These are phyloP conservation scores for Pseudocheirus occidentalis DNA, from an alignment of 2,797 vertebrate genomes.

Conservation along the genomic window DNA sequence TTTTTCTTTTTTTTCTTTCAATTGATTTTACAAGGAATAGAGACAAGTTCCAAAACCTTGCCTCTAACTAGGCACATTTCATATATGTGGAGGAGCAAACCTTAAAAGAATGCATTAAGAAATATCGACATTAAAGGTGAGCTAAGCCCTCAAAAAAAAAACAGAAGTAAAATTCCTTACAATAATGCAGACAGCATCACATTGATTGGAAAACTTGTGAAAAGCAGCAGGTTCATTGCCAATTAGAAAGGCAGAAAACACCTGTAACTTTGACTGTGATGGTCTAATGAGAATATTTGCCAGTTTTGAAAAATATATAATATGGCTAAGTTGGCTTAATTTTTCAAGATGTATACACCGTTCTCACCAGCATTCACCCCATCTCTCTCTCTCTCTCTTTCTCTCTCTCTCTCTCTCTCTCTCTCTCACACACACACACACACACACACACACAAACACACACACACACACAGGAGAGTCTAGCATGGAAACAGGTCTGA, in stretches of 20 bases:
- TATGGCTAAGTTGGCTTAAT: neutral
- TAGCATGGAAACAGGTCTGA: constrained; percentile 66
- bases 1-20: neutral
- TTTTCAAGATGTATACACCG: constrained; percentile 42
- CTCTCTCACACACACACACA: constrained; percentile 25
- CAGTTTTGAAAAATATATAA: constrained; percentile 60
- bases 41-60: constrained; percentile 68
- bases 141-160: constrained; percentile 73
- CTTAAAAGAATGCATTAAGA: constrained; percentile 77
- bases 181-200: constrained; percentile 55
- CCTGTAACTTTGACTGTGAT: constrained; percentile 21
- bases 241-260: constrained; percentile 59
- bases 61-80: constrained; percentile 55
- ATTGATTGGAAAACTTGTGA: constrained; percentile 38
- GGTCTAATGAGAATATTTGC: constrained; percentile 52
- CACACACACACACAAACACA: constrained; percentile 6
- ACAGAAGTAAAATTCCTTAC: constrained; percentile 42
- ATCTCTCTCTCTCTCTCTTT: no score
- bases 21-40: constrained; percentile 59
- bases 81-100: constrained; percentile 71
- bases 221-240: neutral
- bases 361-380: neutral
- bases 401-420: no score
- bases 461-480: constrained; percentile 3
- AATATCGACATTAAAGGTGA: constrained; percentile 69